phyloP scores from a whole-genome alignment of 2,113 vertebrate species.

The Epinephelus fuscoguttatus region DNA sequence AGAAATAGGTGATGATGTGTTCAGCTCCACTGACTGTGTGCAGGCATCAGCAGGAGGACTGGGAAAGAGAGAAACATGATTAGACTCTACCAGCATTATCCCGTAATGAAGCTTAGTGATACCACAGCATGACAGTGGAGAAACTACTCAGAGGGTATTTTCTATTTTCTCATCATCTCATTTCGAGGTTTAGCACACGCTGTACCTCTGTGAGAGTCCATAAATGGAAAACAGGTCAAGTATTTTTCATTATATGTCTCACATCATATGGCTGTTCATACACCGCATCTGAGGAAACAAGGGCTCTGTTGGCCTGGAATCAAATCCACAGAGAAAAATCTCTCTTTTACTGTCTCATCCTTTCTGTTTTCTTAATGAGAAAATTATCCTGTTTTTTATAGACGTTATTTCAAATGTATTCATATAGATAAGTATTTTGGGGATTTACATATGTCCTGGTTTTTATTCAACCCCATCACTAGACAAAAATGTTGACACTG shows the following conservation, averaged over 20 bases:
- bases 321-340: not conserved
- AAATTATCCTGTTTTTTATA: not conserved
- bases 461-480: too few relatives aligned
- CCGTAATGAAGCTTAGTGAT: not conserved
- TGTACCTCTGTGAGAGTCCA: not conserved
- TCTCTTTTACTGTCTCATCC: not conserved
- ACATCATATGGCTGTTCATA: not conserved
- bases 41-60: not conserved
- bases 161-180: not conserved
- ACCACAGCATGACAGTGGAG: not conserved
- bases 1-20: not conserved
- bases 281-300: not conserved
- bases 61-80: not conserved
- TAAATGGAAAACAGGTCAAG: not conserved
- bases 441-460: not conserved
- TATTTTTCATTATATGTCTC: constrained; percentile 12
- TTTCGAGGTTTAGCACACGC: not conserved
- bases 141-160: not conserved
- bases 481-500: too few relatives aligned
- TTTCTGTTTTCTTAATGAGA: not conserved
- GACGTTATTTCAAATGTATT: not conserved
- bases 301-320: not conserved
- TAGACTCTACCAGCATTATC: not conserved
- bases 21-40: not conserved
- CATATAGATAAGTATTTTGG: not conserved